These are phyloP conservation scores for Oophaga sylvatica DNA, from an alignment of 2,797 vertebrate species.

Conservation along the genomic window DNA sequence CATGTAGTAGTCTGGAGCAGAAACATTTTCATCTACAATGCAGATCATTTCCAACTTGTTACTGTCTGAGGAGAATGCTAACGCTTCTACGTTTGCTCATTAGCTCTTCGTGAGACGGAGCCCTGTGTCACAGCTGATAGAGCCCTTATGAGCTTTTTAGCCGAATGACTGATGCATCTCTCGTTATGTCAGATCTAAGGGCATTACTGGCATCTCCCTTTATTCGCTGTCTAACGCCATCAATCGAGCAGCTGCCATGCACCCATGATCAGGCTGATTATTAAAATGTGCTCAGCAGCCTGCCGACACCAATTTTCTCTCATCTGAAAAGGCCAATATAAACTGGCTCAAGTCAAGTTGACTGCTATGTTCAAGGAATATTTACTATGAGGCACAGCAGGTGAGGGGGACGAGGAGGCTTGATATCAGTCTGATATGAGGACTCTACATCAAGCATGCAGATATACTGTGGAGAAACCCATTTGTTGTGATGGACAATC, in stretches of 20 bases:
- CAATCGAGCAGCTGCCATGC: conserved; percentile 75
- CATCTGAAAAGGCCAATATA: conserved; percentile 73
- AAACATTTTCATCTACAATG: conserved; percentile 69
- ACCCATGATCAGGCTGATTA: conserved; percentile 78
- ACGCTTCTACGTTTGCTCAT: conserved; percentile 75
- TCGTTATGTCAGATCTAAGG: conserved; percentile 78
- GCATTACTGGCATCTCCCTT: conserved; percentile 78
- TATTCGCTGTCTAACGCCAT: conserved; percentile 78
- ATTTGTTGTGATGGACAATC: not conserved
- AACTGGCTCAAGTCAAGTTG: conserved; percentile 65
- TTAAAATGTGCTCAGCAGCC: conserved; percentile 77
- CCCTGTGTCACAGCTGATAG: conserved; percentile 76
- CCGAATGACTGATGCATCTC: conserved; percentile 79
- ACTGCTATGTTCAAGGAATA: conserved; percentile 66
- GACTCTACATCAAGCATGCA: not conserved
- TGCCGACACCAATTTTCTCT: conserved; percentile 73
- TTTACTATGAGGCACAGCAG: conserved; percentile 69
- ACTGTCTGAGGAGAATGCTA: conserved; percentile 72
- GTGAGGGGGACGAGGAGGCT: conserved; percentile 61
- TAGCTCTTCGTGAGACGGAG: conserved; percentile 74
- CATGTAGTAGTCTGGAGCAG: conserved; percentile 35
- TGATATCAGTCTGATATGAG: conserved; percentile 54
- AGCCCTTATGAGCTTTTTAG: conserved; percentile 79
- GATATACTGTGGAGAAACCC: not conserved
- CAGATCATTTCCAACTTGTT: conserved; percentile 72